phyloP scores from a whole-genome alignment of 2,888 invertebrate species.

The Chelonus formosanus region DNA sequence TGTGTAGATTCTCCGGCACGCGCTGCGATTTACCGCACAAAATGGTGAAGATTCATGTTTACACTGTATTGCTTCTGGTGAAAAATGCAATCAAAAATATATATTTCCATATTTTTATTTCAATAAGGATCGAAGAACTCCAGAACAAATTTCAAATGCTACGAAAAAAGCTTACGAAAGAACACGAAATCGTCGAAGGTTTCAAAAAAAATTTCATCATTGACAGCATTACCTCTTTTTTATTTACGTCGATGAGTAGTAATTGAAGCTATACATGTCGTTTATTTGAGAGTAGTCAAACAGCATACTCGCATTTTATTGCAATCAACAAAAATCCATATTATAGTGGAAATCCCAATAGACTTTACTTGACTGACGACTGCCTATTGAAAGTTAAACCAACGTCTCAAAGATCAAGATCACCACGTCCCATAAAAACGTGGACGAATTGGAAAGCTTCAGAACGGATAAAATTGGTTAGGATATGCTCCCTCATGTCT shows the following conservation, averaged over 20 bases:
- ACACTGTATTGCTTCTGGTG: too few species aligned
- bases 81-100: too few species aligned
- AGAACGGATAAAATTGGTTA: constrained; percentile 2
- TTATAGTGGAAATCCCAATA: background rate
- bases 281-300: background rate
- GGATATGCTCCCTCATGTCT: background rate
- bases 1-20: too few species aligned
- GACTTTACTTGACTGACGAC: background rate
- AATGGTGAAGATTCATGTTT: too few species aligned
- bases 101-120: too few species aligned
- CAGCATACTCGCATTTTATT: background rate
- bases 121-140: too few species aligned
- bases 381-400: background rate
- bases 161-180: too few species aligned
- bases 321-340: background rate
- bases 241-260: constrained; percentile 15
- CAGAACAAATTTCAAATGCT: too few species aligned
- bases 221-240: constrained; percentile 18
- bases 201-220: constrained; percentile 10
- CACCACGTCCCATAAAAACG: background rate
- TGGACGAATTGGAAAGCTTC: background rate
- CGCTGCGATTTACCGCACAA: too few species aligned
- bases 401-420: background rate
- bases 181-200: background rate
- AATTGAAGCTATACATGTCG: constrained; percentile 15